phyloP scores from a whole-genome alignment of 2,113 vertebrate genomes.

The Lepus americanus region DNA sequence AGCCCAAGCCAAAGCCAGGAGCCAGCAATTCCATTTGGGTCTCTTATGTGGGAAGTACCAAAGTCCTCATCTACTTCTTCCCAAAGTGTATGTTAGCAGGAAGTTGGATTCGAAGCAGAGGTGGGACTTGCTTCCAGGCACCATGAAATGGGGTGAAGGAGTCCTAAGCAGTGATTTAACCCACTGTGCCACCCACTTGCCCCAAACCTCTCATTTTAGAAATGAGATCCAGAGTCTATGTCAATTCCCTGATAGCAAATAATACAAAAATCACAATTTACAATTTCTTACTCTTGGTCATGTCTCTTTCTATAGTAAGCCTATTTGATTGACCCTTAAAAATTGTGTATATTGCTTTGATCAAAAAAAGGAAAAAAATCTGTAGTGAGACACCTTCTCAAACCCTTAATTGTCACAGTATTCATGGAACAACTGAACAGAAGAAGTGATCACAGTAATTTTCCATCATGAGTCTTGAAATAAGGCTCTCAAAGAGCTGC shows the following conservation, averaged over 20 bases:
- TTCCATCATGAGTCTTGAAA: neutral
- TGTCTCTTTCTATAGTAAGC: neutral
- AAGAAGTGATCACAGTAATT: neutral
- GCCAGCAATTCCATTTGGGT: too few species aligned
- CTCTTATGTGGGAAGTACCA: too few species aligned
- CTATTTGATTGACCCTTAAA: neutral
- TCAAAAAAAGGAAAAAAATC: neutral
- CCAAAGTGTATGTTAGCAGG: too few species aligned
- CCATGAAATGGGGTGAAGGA: too few species aligned
- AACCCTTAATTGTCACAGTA: neutral
- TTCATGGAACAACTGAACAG: neutral
- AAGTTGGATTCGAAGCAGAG: too few species aligned
- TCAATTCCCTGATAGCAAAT: neutral
- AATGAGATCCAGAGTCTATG: neutral
- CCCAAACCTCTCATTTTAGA: neutral
- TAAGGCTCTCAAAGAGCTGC: neutral
- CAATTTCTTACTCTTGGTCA: neutral
- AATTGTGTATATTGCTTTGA: neutral
- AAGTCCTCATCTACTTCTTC: too few species aligned
- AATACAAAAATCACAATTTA: neutral
- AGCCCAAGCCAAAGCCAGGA: too few species aligned
- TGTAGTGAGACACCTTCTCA: neutral
- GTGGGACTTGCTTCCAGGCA: too few species aligned
- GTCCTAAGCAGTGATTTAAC: too few species aligned
- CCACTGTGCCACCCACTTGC: too few species aligned